These are phyloP conservation scores for Platalea minor DNA, from an alignment of 2,797 vertebrate genomes.

Conservation along the genomic window DNA sequence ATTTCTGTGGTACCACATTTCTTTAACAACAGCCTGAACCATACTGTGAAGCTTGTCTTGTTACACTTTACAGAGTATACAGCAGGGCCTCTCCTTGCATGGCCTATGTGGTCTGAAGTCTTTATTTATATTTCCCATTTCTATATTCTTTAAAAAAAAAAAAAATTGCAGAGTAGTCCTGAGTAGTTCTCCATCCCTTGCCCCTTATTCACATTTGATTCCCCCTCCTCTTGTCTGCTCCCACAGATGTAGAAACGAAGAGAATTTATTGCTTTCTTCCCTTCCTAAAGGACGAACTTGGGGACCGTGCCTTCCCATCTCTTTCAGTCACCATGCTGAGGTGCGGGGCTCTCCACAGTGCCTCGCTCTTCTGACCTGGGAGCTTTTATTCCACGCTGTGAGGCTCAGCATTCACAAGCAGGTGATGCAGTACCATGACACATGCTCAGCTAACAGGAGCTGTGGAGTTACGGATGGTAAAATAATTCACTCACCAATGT, in stretches of 20 bases:
- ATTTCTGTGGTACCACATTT: not conserved
- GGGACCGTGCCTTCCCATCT: not conserved
- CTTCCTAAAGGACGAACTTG: not conserved
- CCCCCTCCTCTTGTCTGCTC: not conserved
- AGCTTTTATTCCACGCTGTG: not conserved
- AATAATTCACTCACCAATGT: not conserved
- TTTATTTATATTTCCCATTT: not conserved
- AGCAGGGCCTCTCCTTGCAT: not conserved
- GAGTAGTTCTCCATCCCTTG: not conserved
- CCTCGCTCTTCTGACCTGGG: not conserved
- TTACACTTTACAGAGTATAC: not conserved
- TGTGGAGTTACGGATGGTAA: not conserved
- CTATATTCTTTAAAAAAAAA: not conserved
- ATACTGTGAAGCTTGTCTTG: not conserved
- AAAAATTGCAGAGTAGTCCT: not conserved
- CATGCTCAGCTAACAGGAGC: not conserved
- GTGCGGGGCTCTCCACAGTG: not conserved
- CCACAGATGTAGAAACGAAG: not conserved
- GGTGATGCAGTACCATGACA: not conserved
- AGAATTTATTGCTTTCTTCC: not conserved
- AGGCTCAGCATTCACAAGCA: not conserved
- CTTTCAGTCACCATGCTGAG: not conserved
- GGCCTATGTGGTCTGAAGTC: not conserved
- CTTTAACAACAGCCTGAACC: not conserved
- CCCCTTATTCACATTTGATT: not conserved